These are phyloP conservation scores for Cottoperca gobio DNA, from an alignment of 2,797 vertebrate species.

Conservation along the genomic window DNA sequence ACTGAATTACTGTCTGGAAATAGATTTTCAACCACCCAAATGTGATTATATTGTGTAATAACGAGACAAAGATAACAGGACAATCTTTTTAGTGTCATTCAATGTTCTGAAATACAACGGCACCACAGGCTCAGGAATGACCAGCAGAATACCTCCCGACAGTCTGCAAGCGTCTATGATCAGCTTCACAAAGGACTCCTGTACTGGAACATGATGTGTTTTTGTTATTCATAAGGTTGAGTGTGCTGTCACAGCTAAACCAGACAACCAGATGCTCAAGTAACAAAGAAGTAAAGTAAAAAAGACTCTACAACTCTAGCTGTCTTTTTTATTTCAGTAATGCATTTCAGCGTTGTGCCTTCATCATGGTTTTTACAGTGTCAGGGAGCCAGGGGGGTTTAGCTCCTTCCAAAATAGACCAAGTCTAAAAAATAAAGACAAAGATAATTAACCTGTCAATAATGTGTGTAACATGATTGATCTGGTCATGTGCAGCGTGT, in stretches of 20 bases:
- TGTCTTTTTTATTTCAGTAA: not conserved
- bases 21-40: not conserved
- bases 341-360: not conserved
- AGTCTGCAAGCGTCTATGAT: not conserved
- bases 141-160: not conserved
- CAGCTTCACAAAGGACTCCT: not conserved
- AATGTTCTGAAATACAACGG: not conserved
- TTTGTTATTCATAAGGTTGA: not conserved
- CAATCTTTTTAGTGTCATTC: not conserved
- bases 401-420: not conserved
- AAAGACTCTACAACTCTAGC: not conserved
- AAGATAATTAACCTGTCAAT: too few species aligned
- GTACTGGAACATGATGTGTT: too few species aligned
- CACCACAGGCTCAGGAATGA: not conserved
- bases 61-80: not conserved
- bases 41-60: not conserved
- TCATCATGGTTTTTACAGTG: not conserved
- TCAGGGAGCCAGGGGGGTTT: not conserved
- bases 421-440: not conserved
- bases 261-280: not conserved
- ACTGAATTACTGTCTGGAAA: constrained; percentile 4
- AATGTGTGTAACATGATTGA: not conserved
- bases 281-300: not conserved
- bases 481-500: not conserved
- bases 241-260: not conserved